Evolutionary conservation across 2,797 vertebrate genomes (phyloP).

Genomic region (Balearica regulorum): DNA sequence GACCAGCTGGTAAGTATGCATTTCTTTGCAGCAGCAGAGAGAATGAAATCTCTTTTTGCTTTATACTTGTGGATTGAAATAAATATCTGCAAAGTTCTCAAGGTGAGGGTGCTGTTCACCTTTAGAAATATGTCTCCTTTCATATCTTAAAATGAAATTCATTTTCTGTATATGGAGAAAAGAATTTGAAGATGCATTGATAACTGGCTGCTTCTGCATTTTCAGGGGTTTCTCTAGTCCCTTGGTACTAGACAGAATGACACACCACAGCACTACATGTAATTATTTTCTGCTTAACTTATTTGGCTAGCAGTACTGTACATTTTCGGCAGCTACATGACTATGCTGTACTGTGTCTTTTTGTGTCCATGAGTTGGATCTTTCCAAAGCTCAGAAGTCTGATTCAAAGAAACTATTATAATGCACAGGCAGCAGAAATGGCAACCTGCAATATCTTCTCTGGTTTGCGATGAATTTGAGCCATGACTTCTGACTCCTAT

Average conservation of each 20-base stretch:
- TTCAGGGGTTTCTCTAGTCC: not conserved
- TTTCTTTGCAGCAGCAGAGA: not conserved
- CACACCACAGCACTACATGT: not conserved
- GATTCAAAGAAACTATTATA: slow-evolving; percentile 39
- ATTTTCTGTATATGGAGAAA: not conserved
- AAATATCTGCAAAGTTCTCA: not conserved
- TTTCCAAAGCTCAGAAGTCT: slow-evolving; percentile 27
- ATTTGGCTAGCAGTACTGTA: not conserved
- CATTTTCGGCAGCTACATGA: not conserved
- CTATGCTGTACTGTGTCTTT: not conserved
- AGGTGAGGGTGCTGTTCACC: not conserved
- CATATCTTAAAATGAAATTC: not conserved
- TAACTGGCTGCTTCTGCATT: not conserved
- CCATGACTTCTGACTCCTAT: not conserved
- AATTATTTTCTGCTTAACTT: not conserved
- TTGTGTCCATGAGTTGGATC: not conserved
- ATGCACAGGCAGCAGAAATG: slow-evolving; percentile 35
- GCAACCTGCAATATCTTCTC: not conserved
- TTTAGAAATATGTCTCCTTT: not conserved
- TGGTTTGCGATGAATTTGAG: not conserved
- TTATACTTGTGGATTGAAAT: not conserved
- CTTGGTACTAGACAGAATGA: not conserved
- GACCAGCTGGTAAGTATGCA: not conserved
- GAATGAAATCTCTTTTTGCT: not conserved
- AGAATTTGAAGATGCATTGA: not conserved